phyloP scores from a whole-genome alignment of 2,888 invertebrate genomes.

The Parnassius apollo region DNA sequence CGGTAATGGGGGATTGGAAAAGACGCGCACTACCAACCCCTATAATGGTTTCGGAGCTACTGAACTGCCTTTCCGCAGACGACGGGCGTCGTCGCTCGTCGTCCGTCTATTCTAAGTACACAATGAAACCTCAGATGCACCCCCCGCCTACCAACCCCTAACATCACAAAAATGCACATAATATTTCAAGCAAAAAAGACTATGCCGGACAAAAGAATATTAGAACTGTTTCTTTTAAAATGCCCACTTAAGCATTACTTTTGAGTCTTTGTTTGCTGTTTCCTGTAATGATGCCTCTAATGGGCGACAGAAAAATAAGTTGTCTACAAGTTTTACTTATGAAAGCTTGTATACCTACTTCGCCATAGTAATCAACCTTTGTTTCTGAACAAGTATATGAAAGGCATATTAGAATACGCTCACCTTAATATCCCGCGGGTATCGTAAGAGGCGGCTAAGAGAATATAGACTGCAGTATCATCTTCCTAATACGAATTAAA shows the following conservation, averaged over 20 bases:
- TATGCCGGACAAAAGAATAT: conserved; percentile 50
- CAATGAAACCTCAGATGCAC: conserved; percentile 58
- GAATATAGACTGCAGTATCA: no score
- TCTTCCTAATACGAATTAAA: no score
- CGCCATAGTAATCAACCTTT: no score
- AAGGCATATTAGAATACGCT: no score
- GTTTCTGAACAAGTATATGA: no score
- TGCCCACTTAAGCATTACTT: conserved; percentile 35
- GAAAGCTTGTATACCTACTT: not conserved
- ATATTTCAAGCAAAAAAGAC: conserved; percentile 60
- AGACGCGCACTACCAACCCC: conserved; percentile 59
- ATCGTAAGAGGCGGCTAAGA: no score
- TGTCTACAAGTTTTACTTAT: conserved; percentile 42
- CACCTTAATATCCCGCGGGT: no score
- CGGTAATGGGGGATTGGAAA: conserved; percentile 2
- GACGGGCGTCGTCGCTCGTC: conserved; percentile 38
- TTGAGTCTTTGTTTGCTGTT: conserved; percentile 43
- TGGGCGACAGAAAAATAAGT: conserved; percentile 42
- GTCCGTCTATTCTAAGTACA: conserved; percentile 40
- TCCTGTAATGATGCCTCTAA: conserved; percentile 41
- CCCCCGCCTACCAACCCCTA: conserved; percentile 50
- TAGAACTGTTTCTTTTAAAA: conserved; percentile 47
- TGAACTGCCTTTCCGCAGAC: conserved; percentile 43
- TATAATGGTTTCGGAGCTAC: conserved; percentile 59
- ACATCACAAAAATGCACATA: conserved; percentile 64